A percentile compares a stretch with the other conserved stretches of the same genome.
Evolutionary conservation across 2,113 vertebrate genomes (phyloP).

Genomic region (Nothobranchius kuhntae): DNA sequence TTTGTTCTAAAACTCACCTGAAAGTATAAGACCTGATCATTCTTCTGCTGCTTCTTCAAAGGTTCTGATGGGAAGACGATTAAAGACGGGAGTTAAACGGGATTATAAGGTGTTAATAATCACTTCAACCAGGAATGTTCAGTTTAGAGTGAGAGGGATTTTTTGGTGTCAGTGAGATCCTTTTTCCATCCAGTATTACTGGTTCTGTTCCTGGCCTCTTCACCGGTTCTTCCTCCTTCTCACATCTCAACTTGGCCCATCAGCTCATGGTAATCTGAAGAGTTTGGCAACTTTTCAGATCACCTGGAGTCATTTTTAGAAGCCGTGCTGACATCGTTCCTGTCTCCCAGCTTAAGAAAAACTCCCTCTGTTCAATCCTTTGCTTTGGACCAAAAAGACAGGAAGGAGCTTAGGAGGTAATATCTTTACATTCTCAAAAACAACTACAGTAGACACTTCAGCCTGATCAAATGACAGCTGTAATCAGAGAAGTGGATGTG

Average conservation of each 20-base stretch:
- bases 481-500: constrained; percentile 34
- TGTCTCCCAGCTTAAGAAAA: constrained; percentile 17
- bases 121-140: constrained; percentile 18
- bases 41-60: constrained; percentile 48
- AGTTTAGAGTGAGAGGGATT: background rate
- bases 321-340: constrained; percentile 57
- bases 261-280: constrained; percentile 72
- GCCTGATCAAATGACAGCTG: constrained; percentile 43
- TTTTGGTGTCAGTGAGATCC: background rate
- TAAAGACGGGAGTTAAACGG: constrained; percentile 14
- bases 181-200: constrained; percentile 41
- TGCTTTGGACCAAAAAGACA: constrained; percentile 19
- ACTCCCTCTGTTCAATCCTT: constrained; percentile 40
- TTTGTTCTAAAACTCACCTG: constrained; percentile 21
- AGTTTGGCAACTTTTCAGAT: constrained; percentile 56
- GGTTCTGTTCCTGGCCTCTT: constrained; percentile 45
- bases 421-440: constrained; percentile 3
- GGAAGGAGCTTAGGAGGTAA: constrained; percentile 11
- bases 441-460: constrained; percentile 6
- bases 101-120: constrained; percentile 15
- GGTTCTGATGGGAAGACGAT: constrained; percentile 34
- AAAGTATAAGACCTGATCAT: constrained; percentile 40
- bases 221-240: constrained; percentile 18
- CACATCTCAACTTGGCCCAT: constrained; percentile 31
- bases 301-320: constrained; percentile 72